Conservation (phyloP, 2,113 vertebrate genomes). For the Crocuta crocuta region DNA sequence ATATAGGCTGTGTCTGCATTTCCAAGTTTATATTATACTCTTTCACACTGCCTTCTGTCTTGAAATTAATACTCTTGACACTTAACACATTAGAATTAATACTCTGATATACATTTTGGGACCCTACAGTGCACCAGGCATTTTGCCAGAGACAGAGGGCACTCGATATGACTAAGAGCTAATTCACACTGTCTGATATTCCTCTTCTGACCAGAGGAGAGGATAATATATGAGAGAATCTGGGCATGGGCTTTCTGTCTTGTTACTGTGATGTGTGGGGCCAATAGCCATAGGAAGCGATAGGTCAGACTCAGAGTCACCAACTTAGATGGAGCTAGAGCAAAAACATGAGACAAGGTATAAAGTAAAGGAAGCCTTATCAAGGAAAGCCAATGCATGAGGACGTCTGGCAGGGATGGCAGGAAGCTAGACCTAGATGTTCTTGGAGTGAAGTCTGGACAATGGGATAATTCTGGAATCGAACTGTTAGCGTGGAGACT, state of each 20-base stretch:
- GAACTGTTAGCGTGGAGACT: background rate
- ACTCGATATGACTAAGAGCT: background rate
- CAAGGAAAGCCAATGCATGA: background rate
- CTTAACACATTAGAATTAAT: background rate
- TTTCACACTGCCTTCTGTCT: background rate
- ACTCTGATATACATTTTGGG: background rate
- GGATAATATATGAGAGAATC: conserved; percentile 3
- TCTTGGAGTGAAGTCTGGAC: background rate
- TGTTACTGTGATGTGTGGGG: conserved; percentile 73
- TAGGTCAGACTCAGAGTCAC: conserved; percentile 77
- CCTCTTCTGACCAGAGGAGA: background rate
- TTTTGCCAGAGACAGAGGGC: background rate
- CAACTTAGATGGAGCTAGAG: conserved; percentile 75
- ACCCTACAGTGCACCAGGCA: background rate
- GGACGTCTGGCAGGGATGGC: background rate
- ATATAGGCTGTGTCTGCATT: background rate
- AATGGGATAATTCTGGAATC: background rate
- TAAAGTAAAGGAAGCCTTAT: background rate
- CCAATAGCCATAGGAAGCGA: conserved; percentile 72
- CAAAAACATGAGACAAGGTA: conserved; percentile 54
- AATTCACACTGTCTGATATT: background rate
- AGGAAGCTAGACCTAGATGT: background rate
- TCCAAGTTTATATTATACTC: background rate
- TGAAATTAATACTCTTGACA: background rate
- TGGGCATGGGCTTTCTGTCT: conserved; percentile 71